Conservation (phyloP, 2,888 invertebrate species). For the Ophioninae sp. region DNA sequence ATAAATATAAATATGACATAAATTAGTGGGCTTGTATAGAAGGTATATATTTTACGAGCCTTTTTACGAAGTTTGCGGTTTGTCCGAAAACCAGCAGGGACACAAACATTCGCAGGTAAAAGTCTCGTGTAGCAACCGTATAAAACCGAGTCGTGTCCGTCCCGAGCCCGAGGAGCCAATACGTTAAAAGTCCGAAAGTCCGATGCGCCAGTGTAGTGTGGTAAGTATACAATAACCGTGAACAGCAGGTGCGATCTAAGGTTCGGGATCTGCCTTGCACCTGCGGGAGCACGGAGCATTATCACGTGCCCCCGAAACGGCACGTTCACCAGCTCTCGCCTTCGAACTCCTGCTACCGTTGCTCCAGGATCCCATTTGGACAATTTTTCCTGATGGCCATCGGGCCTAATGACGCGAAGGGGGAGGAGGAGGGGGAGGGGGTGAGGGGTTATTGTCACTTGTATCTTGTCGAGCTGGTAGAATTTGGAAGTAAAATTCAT, state of each 20-base stretch:
- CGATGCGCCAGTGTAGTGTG: conserved; percentile 6
- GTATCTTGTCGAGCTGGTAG: background rate
- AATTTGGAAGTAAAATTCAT: too few species aligned
- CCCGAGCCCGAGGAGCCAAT: conserved; percentile 16
- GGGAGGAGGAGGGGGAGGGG: background rate
- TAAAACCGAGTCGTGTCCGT: conserved; percentile 21
- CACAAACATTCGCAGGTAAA: conserved; percentile 31
- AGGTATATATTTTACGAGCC: background rate
- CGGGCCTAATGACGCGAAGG: conserved; percentile 10
- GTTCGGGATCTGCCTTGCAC: conserved; percentile 35
- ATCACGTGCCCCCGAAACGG: conserved; percentile 55
- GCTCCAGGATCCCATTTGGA: conserved; percentile 29
- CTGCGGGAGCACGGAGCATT: conserved; percentile 43
- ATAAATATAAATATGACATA: too few species aligned
- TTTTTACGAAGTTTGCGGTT: conserved; percentile 30
- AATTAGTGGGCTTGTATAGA: background rate
- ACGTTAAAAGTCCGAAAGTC: conserved; percentile 24
- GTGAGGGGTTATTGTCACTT: background rate
- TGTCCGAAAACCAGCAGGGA: conserved; percentile 13
- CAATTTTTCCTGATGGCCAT: conserved; percentile 11
- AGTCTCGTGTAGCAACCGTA: conserved; percentile 2
- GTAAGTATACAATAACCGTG: conserved; percentile 22
- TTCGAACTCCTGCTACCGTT: conserved; percentile 43
- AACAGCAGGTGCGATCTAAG: conserved; percentile 55
- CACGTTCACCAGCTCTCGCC: conserved; percentile 35